Evolutionary conservation across 2,797 vertebrate genomes (phyloP), one percentile per base, ranked within the genome.

Genomic region (Bufotes viridis): DNA sequence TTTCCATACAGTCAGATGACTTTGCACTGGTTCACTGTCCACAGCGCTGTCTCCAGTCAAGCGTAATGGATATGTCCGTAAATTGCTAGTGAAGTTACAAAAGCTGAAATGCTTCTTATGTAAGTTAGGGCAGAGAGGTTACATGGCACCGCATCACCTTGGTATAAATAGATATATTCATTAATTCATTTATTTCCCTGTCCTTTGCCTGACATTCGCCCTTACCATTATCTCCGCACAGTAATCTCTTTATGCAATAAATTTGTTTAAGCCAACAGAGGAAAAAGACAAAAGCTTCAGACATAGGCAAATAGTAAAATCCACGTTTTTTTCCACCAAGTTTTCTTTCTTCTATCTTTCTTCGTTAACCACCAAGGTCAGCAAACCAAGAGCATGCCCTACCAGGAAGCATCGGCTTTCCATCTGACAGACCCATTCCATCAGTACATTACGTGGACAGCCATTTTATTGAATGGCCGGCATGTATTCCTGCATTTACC

Each of bases 81-180:
- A 75, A 84, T 84, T 84, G 82, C 29, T 60, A 81, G 22, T 61
- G 78, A 87, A 34, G 55, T 74, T 87, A 26, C 34, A 87, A 81
- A 87, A 63, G 65, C 78, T 51, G 53, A 84, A 67, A 75, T 84
- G 70, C 20, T 60, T 75, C 29, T 85, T 76, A 67, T 78, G 61
- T 65, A 85, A 85, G 57, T 18, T 63, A 76, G 55, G 65, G 58
- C 20, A 34, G 67, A 63, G 51, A 78, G 60, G 58, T n/a, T 85
- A 24, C 60, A 53, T 22, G 57, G 15, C 49, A 65, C 74, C 76
- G n/a, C 72, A 85, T 78, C 74, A 78, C 65, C 72, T 51, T 24
- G 72, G 67, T 84, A 85, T 63, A 85, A 85, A 85, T 78, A 76
- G 84, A 76, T 26, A 78, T 78, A 85, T 85, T 65, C 60, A 85